Conservation (phyloP, 2,797 vertebrate species). For the Melanotaenia maccullochi region DNA sequence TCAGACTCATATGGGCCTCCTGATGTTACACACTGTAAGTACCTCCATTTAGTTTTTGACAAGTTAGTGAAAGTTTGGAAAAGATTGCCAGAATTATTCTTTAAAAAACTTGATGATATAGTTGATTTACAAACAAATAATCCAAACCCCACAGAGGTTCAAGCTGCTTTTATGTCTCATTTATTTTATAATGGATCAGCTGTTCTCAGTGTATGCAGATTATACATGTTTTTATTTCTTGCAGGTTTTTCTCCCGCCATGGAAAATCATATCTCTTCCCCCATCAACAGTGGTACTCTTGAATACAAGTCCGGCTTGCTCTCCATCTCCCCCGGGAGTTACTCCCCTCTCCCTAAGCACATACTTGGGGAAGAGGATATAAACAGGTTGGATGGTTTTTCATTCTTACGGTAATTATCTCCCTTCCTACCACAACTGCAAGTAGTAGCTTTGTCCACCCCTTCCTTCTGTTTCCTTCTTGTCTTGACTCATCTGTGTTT, state of each 20-base stretch:
- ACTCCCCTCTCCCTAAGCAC: constrained; percentile 95
- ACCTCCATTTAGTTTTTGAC: constrained; percentile 9
- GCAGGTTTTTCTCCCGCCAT: constrained; percentile 94
- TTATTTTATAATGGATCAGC: too few species aligned
- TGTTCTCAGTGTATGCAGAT: too few species aligned
- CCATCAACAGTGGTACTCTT: constrained; percentile 92
- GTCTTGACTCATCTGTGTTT: constrained; percentile 32
- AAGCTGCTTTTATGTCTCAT: too few species aligned
- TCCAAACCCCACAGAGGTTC: too few species aligned
- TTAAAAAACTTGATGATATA: too few species aligned
- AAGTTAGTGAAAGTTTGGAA: too few species aligned
- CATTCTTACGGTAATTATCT: constrained; percentile 86
- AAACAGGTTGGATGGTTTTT: constrained; percentile 94
- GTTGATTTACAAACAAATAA: too few species aligned
- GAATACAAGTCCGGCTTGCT: constrained; percentile 93
- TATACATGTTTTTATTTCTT: constrained; percentile 3
- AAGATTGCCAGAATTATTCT: too few species aligned
- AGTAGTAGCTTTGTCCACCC: constrained; percentile 65
- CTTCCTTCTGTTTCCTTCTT: constrained; percentile 1
- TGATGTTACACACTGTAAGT: constrained; percentile 98
- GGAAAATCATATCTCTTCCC: constrained; percentile 94
- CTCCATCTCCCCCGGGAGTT: constrained; percentile 92
- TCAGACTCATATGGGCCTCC: constrained; percentile 96
- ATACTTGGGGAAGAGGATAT: constrained; percentile 96
- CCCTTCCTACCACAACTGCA: constrained; percentile 65